Evolutionary conservation across 2,888 invertebrate genomes (phyloP).

Genomic region (Andrena bicolor): DNA sequence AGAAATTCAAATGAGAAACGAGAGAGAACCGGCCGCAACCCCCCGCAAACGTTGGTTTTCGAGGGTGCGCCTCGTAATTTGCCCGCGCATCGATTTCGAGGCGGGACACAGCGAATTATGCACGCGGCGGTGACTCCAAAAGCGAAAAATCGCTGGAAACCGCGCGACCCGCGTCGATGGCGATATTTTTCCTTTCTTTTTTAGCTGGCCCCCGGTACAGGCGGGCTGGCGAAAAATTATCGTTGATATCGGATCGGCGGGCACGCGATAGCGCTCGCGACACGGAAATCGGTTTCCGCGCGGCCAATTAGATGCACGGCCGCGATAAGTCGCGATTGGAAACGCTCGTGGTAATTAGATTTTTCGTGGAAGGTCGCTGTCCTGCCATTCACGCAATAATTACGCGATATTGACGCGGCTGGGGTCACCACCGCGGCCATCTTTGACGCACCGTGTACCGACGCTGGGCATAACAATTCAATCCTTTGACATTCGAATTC

Average conservation of each 20-base stretch:
- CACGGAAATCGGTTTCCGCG: slow-evolving; percentile 54
- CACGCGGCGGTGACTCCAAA: slow-evolving; percentile 43
- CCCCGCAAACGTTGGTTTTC: slow-evolving; percentile 19
- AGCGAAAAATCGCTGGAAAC: slow-evolving; percentile 52
- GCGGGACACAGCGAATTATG: slow-evolving; percentile 46
- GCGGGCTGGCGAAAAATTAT: slow-evolving; percentile 51
- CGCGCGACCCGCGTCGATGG: slow-evolving; percentile 42
- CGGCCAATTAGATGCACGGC: slow-evolving; percentile 51
- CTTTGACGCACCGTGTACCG: not conserved
- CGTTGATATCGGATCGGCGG: slow-evolving; percentile 58
- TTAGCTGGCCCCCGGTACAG: slow-evolving; percentile 30
- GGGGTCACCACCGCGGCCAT: not conserved
- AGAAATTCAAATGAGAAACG: slow-evolving; percentile 15
- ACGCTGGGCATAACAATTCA: not conserved
- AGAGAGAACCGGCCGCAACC: not conserved
- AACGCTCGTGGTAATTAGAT: slow-evolving; percentile 50
- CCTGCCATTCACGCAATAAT: slow-evolving; percentile 42
- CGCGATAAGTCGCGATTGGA: slow-evolving; percentile 50
- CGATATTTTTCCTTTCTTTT: slow-evolving; percentile 31
- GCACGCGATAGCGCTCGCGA: slow-evolving; percentile 42
- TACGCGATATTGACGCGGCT: slow-evolving; percentile 47
- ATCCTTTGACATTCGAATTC: not conserved
- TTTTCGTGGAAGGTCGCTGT: slow-evolving; percentile 39
- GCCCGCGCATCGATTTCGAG: slow-evolving; percentile 38
- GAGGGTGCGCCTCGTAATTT: slow-evolving; percentile 45